Base-by-base conservation (phyloP, 1,140 invertebrate genomes). In the Euura saliciscinereae region DNA sequence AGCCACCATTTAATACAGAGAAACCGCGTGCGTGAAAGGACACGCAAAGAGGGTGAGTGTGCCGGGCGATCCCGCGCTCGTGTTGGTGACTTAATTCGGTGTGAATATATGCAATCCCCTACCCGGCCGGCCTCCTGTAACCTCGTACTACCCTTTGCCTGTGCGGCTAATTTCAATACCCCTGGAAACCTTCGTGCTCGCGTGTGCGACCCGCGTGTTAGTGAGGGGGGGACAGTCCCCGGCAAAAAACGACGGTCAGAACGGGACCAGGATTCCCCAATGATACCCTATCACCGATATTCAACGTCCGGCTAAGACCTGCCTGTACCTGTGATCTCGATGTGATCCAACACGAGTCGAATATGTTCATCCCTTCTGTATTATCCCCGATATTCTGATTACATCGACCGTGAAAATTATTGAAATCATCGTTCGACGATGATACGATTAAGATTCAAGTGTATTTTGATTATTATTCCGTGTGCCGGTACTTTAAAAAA, bases 141-240 rank as follows among this genome's bases (percentile, higher is more conserved):
- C 11, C 46, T 65, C 68, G 68, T 59, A 10, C 43, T 42, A 28
- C 66, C 66, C 43, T 67, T 67, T 67, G 66, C 7, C 68, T 44
- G 74, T 72, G 77, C 74, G 77, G 77, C 80, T 82, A 81, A 82
- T 82, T 82, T 82, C 80, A 82, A 82, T 82, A 81, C 78, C 80
- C 77, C 78, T 73, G 71, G 10, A 43, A 44, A 13, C 11, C 51
- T 44, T 67, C 68, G n/a, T 68, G 77, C 74, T 69, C 65, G 74
- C 73, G 70, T 64, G 74, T 45, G 44, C 68, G 68, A 13, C 8
- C 11, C 43, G 28, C 13, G 44, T 44, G 42, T 70, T 42, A 43
- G 74, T 69, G 6, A 70, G 44, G 51, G 69, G n/a, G 10, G 68
- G 43, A 13, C 68, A 69, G 44, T 59, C 51, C 51, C 13, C 51